Percentiles rank a stretch among this genome's conserved stretches.
These are phyloP conservation scores for Scelioninae gen. 1 DNA, from an alignment of 2,888 invertebrate species.

Conservation along the genomic window DNA sequence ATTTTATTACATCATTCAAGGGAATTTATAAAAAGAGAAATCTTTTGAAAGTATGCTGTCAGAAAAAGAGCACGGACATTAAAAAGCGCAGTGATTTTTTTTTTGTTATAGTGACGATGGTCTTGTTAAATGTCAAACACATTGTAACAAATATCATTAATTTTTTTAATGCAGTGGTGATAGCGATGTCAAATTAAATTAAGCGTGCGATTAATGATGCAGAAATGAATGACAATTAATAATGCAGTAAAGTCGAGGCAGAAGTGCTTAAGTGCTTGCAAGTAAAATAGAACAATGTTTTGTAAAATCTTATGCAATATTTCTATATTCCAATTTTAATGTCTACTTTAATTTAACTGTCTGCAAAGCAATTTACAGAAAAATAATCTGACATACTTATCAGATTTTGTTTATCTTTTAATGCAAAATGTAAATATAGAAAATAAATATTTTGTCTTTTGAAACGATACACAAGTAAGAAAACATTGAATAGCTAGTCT, in stretches of 20 bases:
- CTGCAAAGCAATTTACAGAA: constrained; percentile 10
- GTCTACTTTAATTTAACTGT: constrained; percentile 27
- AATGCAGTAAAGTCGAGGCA: neutral
- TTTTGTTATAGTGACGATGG: constrained; percentile 21
- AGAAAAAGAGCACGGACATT: constrained; percentile 37
- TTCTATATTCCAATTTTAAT: constrained; percentile 16
- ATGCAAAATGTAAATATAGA: too few relatives aligned
- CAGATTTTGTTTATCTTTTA: too few relatives aligned
- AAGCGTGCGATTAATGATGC: constrained; percentile 38
- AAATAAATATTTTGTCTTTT: too few relatives aligned
- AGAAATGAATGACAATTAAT: constrained; percentile 9
- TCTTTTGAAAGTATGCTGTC: constrained; percentile 14
- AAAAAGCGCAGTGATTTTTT: constrained; percentile 20
- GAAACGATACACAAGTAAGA: too few relatives aligned
- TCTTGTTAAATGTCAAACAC: constrained; percentile 30
- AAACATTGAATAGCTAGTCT: neutral
- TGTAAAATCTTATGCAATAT: too few relatives aligned
- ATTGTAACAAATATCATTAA: constrained; percentile 7
- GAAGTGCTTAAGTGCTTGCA: neutral
- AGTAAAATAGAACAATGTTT: neutral
- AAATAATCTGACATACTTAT: neutral
- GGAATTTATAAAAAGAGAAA: constrained; percentile 41
- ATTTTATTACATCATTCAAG: constrained; percentile 22
- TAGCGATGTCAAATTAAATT: neutral
- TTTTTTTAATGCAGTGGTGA: constrained; percentile 12